Percentiles rank a stretch among this genome's conserved stretches.
Conservation (phyloP, 2,888 invertebrate genomes). For the Alcis repandata region DNA sequence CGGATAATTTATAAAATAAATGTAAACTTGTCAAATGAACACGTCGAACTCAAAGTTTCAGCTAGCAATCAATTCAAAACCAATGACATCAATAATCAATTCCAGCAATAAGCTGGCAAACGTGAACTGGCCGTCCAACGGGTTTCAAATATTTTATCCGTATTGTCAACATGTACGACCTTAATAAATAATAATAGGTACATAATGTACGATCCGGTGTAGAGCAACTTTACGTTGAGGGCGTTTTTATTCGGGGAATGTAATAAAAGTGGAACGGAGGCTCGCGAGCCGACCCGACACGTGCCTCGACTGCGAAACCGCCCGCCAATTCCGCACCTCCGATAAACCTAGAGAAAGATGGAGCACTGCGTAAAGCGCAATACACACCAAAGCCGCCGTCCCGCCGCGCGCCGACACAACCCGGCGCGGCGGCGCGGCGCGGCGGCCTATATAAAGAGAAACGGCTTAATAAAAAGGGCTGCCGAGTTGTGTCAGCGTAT, state of each 20-base stretch:
- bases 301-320: slow-evolving; percentile 72
- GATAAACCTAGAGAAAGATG: too few relatives aligned
- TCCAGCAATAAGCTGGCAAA: slow-evolving; percentile 2
- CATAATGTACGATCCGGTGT: slow-evolving; percentile 52
- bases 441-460: too few relatives aligned
- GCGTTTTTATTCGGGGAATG: slow-evolving; percentile 76
- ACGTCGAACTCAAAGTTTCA: neutral
- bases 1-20: too few relatives aligned
- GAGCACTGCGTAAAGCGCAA: too few relatives aligned
- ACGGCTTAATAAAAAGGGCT: too few relatives aligned
- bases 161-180: slow-evolving; percentile 40
- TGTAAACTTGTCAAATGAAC: too few relatives aligned
- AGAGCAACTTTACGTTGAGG: slow-evolving; percentile 62
- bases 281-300: slow-evolving; percentile 63
- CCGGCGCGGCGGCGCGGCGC: too few relatives aligned
- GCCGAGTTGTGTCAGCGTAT: too few relatives aligned
- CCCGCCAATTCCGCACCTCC: slow-evolving; percentile 60
- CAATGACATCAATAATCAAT: neutral
- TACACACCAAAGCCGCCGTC: too few relatives aligned
- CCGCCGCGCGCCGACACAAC: too few relatives aligned
- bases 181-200: slow-evolving; percentile 51
- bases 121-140: slow-evolving; percentile 6
- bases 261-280: slow-evolving; percentile 76
- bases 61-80: neutral
- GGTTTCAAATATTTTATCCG: slow-evolving; percentile 24